Conservation (phyloP, 2,113 vertebrate species). For the Spizaetus ornatus region DNA sequence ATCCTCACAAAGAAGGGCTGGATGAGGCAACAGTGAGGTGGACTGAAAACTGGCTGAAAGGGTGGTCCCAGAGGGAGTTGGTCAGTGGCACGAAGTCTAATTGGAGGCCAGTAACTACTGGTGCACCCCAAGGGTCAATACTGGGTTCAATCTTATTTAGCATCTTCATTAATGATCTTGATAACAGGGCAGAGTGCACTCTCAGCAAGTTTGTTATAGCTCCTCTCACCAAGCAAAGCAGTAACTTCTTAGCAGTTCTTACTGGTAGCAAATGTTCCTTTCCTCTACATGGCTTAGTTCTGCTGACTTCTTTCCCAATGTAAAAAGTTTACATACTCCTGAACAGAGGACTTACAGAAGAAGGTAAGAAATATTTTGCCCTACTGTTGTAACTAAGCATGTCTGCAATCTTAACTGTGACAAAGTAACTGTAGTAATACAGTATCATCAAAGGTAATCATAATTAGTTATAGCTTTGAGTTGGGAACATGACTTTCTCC, state of each 20-base stretch:
- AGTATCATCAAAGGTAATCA: not conserved
- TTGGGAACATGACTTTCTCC: not conserved
- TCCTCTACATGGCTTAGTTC: not conserved
- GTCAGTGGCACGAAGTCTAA: not conserved
- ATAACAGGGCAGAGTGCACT: not conserved
- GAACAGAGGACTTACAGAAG: not conserved
- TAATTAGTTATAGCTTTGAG: not conserved
- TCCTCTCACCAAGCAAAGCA: not conserved
- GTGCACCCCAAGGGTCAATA: not conserved
- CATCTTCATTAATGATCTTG: not conserved
- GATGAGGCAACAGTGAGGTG: not conserved
- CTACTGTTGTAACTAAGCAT: not conserved
- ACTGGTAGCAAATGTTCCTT: not conserved
- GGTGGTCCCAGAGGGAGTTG: not conserved
- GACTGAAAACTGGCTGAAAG: not conserved
- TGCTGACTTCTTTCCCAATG: not conserved
- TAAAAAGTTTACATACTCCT: not conserved
- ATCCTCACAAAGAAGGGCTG: not conserved
- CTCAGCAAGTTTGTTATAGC: not conserved
- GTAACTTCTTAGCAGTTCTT: not conserved
- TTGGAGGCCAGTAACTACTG: not conserved
- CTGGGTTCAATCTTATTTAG: accelerated
- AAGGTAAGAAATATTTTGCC: not conserved
- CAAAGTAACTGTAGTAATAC: not conserved
- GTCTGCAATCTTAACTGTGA: not conserved